A percentile compares a stretch with the other conserved stretches of the same genome.
phyloP scores from a whole-genome alignment of 2,888 invertebrate species.

The Rhabditoides inermis region DNA sequence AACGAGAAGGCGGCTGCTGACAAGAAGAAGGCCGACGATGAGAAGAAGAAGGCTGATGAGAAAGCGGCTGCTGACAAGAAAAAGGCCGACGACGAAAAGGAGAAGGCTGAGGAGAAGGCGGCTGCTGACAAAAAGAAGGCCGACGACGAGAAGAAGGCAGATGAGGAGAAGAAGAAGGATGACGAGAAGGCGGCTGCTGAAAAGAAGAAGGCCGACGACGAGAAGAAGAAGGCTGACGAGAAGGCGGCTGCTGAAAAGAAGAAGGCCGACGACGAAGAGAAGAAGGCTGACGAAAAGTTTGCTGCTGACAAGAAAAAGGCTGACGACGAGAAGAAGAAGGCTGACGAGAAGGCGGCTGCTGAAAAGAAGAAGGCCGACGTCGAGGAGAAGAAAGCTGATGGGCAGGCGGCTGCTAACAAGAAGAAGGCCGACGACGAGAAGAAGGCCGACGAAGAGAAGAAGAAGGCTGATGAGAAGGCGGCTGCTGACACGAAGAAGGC shows the following conservation, averaged over 20 bases:
- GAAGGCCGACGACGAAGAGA: slow-evolving; percentile 2
- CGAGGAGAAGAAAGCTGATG: too few relatives aligned
- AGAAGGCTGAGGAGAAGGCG: not conserved
- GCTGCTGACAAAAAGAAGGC: slow-evolving; percentile 7
- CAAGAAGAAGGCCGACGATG: slow-evolving; percentile 5
- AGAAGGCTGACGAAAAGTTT: too few relatives aligned
- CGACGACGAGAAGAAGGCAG: not conserved
- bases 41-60: too few relatives aligned
- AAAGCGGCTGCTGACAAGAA: not conserved
- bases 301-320: slow-evolving; percentile 6
- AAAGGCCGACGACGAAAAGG: slow-evolving; percentile 5
- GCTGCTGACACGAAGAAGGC: slow-evolving; percentile 6
- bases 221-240: slow-evolving; percentile 6
- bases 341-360: slow-evolving; percentile 7
- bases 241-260: slow-evolving; percentile 8
- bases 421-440: slow-evolving; percentile 1
- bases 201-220: too few relatives aligned
- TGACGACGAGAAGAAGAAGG: slow-evolving; percentile 5
- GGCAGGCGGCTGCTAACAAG: too few relatives aligned
- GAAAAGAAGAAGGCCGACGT: slow-evolving; percentile 9
- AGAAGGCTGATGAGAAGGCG: not conserved
- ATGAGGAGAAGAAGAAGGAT: too few relatives aligned
- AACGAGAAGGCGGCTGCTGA: slow-evolving; percentile 9
- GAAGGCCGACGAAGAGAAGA: slow-evolving; percentile 4
- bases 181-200: too few relatives aligned